Percentiles rank a stretch among this genome's conserved stretches.
Conservation (phyloP, 2,797 vertebrate genomes). For the Tapera naevia region DNA sequence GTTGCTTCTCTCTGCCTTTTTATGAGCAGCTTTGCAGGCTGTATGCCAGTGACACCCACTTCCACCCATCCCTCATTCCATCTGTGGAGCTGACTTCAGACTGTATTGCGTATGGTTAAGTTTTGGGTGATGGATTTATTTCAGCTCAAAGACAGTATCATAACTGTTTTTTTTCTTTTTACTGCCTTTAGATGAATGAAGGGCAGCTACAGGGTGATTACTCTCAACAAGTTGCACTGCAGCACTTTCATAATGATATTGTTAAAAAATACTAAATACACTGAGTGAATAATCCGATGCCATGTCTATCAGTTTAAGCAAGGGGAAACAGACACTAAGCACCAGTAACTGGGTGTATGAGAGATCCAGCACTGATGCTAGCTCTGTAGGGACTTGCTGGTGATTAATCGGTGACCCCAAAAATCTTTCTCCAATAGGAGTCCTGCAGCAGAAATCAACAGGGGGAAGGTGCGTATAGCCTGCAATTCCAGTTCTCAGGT, state of each 20-base stretch:
- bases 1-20: background rate
- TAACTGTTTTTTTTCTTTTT: background rate
- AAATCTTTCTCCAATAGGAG: background rate
- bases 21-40: background rate
- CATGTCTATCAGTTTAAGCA: background rate
- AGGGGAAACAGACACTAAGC: background rate
- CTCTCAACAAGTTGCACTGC: background rate
- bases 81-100: background rate
- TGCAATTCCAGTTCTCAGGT: background rate
- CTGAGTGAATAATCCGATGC: background rate
- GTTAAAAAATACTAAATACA: background rate
- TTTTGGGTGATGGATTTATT: background rate
- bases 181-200: background rate
- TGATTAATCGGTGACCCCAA: background rate
- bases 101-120: background rate
- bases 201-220: background rate
- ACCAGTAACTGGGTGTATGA: background rate
- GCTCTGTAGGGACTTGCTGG: background rate
- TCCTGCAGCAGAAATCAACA: background rate
- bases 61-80: background rate
- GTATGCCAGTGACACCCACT: background rate
- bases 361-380: background rate
- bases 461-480: background rate
- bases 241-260: background rate
- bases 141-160: background rate